Conservation (phyloP, 2,888 invertebrate genomes). For the Diaperis boleti region DNA sequence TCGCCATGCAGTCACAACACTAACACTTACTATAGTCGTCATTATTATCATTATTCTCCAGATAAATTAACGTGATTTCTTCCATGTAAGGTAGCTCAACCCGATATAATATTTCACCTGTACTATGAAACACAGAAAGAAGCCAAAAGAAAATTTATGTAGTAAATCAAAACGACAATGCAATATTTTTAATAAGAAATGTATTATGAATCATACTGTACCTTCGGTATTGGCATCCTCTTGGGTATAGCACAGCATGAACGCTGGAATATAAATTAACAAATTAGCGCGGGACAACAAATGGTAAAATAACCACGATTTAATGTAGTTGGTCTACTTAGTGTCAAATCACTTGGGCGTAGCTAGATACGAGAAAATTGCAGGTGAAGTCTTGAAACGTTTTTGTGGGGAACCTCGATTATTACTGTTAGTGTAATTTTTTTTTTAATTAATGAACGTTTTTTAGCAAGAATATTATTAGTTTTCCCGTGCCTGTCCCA, state of each 20-base stretch:
- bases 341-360: no score
- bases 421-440: no score
- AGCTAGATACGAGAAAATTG: no score
- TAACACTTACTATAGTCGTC: slow-evolving; percentile 75
- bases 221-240: slow-evolving; percentile 92
- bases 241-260: slow-evolving; percentile 95
- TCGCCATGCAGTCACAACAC: slow-evolving; percentile 73
- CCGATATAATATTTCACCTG: slow-evolving; percentile 92
- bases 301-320: slow-evolving; percentile 7
- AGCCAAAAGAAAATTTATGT: slow-evolving; percentile 66
- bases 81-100: slow-evolving; percentile 94
- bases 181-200: slow-evolving; percentile 41
- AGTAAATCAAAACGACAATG: slow-evolving; percentile 61
- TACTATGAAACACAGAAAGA: slow-evolving; percentile 70
- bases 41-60: slow-evolving; percentile 82
- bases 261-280: slow-evolving; percentile 81
- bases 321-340: no score
- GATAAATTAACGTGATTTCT: slow-evolving; percentile 93
- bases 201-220: slow-evolving; percentile 67
- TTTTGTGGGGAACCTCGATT: no score
- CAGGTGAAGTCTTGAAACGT: no score
- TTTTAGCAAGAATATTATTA: no score
- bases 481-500: no score
- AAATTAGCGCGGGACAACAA: slow-evolving; percentile 10
- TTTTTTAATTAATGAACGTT: no score